Base-by-base conservation (phyloP, 2,888 invertebrate genomes). In the Hemaris fuciformis region DNA sequence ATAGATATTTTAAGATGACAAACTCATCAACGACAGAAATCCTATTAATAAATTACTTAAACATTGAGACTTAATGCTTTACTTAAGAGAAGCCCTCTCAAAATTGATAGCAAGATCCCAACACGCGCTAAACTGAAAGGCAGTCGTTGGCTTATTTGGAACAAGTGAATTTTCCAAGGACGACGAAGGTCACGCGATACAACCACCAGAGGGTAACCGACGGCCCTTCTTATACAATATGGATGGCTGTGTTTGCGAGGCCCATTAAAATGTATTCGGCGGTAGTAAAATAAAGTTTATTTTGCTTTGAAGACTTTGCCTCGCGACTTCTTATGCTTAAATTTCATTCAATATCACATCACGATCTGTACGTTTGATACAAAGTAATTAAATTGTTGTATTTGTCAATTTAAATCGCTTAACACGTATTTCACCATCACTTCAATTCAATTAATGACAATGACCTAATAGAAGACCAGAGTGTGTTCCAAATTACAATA, bases 111-210 rank as follows among this genome's bases (percentile, higher is more conserved):
- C 27, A 15, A 25, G 15, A 27, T 53, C 18, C 53, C 18, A 53
- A 27, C 31, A n/a, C 27, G 53, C 18, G 27, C 31, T 53, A 31
- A 53, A 53, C 18, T 53, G 31, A 31, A 18, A 53, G 31, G 3
- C 53, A 10, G 31, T 27, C 53, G 18, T 53, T 27, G 31, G 3
- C 10, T 53, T 31, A 53, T 53, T 53, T 31, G 27, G 53, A 27
- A 20, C 53, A 31, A 53, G 53, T 53, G 18, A 27, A 31, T 53
- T 53, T 53, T 3, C 18, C 31, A 53, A 53, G 53, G 53, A 53
- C 53, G 53, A 53, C 53, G 15, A 53, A 53, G 53, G 53, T 53
- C 53, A 46, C 25, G 25, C 46, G 46, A 46, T 46, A 10, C 22
- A 25, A 25, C 46, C 46, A 53, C 31, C 27, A 31, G 53, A 31